Percentiles rank a stretch among this genome's conserved stretches.
These are phyloP conservation scores for Eretmocerus hayati DNA, from an alignment of 2,888 invertebrate species.

Conservation along the genomic window DNA sequence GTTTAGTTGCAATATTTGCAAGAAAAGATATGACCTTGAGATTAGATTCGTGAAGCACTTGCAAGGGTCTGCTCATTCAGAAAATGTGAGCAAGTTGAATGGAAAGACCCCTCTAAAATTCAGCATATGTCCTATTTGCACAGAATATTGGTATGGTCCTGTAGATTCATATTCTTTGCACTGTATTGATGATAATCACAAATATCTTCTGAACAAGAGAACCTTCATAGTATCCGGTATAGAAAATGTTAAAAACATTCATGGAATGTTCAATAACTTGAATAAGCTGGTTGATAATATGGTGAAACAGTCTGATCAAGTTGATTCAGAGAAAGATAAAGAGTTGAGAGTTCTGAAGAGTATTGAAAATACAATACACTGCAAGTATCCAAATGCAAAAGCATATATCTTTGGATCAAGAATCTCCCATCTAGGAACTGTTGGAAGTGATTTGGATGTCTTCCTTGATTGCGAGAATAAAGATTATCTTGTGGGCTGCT, in stretches of 20 bases:
- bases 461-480: slow-evolving; percentile 36
- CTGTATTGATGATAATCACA: slow-evolving; percentile 1
- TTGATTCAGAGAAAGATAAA: slow-evolving; percentile 13
- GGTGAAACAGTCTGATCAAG: slow-evolving; percentile 22
- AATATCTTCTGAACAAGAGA: slow-evolving; percentile 20
- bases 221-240: slow-evolving; percentile 11
- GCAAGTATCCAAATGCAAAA: slow-evolving; percentile 32
- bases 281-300: slow-evolving; percentile 18
- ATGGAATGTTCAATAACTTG: slow-evolving; percentile 10
- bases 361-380: slow-evolving; percentile 25
- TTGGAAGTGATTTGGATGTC: slow-evolving; percentile 36
- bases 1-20: slow-evolving; percentile 25
- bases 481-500: slow-evolving; percentile 8
- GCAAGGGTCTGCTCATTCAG: slow-evolving; percentile 13
- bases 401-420: slow-evolving; percentile 58
- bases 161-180: slow-evolving; percentile 1
- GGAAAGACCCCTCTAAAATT: background rate
- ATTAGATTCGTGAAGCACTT: slow-evolving; percentile 23
- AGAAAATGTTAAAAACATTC: slow-evolving; percentile 21
- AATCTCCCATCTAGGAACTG: slow-evolving; percentile 49
- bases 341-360: slow-evolving; percentile 21
- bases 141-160: slow-evolving; percentile 7
- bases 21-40: slow-evolving; percentile 13
- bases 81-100: slow-evolving; percentile 21
- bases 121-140: slow-evolving; percentile 13